phyloP scores from a whole-genome alignment of 2,797 vertebrate species.

The Rhabdomys pumilio region DNA sequence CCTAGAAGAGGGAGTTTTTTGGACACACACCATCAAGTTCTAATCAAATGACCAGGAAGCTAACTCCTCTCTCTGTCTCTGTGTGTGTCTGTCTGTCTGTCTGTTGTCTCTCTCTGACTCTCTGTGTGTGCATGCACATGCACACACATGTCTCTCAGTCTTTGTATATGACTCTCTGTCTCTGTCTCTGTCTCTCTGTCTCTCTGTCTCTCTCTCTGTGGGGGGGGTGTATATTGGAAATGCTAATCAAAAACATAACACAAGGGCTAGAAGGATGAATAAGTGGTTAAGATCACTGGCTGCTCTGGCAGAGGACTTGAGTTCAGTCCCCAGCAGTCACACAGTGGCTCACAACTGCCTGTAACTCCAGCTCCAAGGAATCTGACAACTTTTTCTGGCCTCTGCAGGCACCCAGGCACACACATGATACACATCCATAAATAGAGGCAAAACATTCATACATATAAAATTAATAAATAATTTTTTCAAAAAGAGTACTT shows the following conservation, averaged over 20 bases:
- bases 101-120: background rate
- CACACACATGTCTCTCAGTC: background rate
- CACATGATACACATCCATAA: background rate
- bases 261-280: background rate
- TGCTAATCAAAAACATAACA: background rate
- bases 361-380: background rate
- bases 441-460: too few species aligned
- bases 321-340: background rate
- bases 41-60: background rate
- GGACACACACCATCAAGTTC: background rate
- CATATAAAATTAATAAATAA: background rate
- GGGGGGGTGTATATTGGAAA: background rate
- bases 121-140: background rate
- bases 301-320: background rate
- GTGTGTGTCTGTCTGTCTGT: background rate
- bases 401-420: too few species aligned
- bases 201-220: background rate
- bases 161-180: background rate
- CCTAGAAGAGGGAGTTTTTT: background rate
- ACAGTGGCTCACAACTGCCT: background rate
- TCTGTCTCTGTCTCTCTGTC: background rate
- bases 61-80: background rate
- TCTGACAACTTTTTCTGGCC: background rate
- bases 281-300: background rate
- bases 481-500: background rate